Conservation (phyloP, 1,140 invertebrate genomes). For the Ceratosolen solmsi region DNA sequence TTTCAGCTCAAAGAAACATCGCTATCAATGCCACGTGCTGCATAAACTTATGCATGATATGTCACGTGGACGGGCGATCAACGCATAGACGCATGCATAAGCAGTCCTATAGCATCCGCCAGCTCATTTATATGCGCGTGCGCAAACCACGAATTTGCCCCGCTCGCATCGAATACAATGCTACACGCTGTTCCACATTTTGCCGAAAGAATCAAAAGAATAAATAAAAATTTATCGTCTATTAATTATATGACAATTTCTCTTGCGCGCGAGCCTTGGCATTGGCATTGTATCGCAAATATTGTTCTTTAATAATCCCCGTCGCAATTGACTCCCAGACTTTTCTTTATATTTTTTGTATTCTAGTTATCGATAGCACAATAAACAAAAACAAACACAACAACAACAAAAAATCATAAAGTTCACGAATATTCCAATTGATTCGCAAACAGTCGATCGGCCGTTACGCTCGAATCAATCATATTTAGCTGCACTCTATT, state of each 20-base stretch:
- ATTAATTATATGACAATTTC: constrained; percentile 7
- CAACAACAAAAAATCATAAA: no score
- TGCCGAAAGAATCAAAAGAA: background rate
- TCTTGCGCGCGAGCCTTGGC: background rate
- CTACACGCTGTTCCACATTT: background rate
- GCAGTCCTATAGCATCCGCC: background rate
- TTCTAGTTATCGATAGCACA: no score
- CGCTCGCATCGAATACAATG: background rate
- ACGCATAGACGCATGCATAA: constrained; percentile 23
- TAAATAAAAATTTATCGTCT: background rate
- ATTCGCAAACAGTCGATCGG: no score
- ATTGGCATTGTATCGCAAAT: no score
- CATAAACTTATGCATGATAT: background rate
- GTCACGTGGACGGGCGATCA: constrained; percentile 20
- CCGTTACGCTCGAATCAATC: no score
- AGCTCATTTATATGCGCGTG: background rate
- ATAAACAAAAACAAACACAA: no score
- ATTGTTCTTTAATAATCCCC: no score
- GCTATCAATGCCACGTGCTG: constrained; percentile 1
- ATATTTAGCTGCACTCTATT: no score
- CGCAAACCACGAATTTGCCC: background rate
- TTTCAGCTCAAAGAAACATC: constrained; percentile 16
- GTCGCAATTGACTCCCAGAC: no score
- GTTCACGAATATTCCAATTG: no score
- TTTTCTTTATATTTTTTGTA: no score